Conservation (phyloP, 2,797 vertebrate genomes). For the Sebastes umbrosus region DNA sequence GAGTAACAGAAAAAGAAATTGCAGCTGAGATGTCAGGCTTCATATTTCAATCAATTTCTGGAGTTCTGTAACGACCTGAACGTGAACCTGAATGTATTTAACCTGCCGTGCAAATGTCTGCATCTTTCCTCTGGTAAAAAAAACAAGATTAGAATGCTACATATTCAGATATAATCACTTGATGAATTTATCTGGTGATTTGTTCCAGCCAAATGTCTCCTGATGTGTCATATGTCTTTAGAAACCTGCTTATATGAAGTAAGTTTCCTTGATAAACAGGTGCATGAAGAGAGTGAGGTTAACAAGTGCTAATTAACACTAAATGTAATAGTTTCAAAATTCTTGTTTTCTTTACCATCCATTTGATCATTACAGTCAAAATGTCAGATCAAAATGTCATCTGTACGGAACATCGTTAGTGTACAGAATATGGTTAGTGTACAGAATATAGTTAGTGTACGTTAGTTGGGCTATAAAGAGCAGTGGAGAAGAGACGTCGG, state of each 20-base stretch:
- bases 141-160: background rate
- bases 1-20: background rate
- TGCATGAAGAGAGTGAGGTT: background rate
- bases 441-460: too few species aligned
- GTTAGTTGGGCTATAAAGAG: too few species aligned
- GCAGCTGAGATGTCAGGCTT: background rate
- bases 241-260: background rate
- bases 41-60: slow-evolving; percentile 11
- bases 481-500: too few species aligned
- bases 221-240: background rate
- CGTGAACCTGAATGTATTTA: background rate
- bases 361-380: background rate
- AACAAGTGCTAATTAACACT: background rate
- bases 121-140: background rate
- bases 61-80: slow-evolving; percentile 8
- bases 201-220: background rate
- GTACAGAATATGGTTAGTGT: too few species aligned
- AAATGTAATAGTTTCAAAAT: background rate
- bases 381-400: too few species aligned
- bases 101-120: background rate
- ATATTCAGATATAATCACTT: background rate
- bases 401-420: too few species aligned
- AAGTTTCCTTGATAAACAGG: background rate
- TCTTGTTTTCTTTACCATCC: background rate
- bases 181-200: background rate